These are phyloP conservation scores for Polymixis lichenea DNA, from an alignment of 2,888 invertebrate species.

Conservation along the genomic window DNA sequence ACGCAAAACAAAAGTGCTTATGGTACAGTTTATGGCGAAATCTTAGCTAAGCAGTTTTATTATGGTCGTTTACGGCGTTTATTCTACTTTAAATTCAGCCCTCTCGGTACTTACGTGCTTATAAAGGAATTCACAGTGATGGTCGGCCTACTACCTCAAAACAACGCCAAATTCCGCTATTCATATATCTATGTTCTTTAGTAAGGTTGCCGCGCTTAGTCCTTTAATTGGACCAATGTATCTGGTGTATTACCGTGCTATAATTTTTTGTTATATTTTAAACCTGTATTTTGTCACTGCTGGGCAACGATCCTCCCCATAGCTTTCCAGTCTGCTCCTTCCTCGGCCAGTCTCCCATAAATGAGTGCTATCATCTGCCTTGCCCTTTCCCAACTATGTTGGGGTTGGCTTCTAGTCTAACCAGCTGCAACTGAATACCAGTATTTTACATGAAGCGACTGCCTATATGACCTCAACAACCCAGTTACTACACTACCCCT, in stretches of 20 bases:
- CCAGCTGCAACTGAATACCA: too few relatives aligned
- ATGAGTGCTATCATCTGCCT: background rate
- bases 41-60: background rate
- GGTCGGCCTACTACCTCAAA: background rate
- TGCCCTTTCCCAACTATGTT: background rate
- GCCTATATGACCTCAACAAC: too few relatives aligned
- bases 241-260: too few relatives aligned
- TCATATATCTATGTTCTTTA: too few relatives aligned
- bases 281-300: too few relatives aligned
- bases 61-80: background rate
- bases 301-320: too few relatives aligned
- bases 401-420: too few relatives aligned
- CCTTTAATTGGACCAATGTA: background rate
- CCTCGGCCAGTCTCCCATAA: background rate
- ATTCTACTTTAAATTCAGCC: constrained; percentile 3
- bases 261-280: too few relatives aligned
- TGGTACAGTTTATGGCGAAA: background rate
- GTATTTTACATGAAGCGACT: too few relatives aligned
- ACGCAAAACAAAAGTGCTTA: background rate
- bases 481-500: too few relatives aligned
- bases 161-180: too few relatives aligned
- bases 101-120: background rate
- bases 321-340: background rate
- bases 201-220: too few relatives aligned
- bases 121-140: background rate